Evolutionary conservation across 2,888 invertebrate species (phyloP), one percentile per base, ranked within the genome.

Genomic region (Sinopyrophorus schimmeli): DNA sequence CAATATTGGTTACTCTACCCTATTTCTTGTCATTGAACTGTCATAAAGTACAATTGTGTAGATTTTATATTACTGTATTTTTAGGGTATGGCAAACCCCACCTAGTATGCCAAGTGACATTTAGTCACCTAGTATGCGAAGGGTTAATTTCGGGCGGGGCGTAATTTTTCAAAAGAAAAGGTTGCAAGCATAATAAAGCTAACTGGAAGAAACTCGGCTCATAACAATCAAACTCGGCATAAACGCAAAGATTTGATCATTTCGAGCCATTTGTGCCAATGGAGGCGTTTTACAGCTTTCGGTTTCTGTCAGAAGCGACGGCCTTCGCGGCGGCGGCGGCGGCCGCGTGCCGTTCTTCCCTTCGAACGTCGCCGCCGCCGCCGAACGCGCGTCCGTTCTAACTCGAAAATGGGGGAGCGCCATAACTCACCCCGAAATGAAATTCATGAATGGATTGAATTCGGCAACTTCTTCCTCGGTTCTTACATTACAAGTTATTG

Each of bases 191-290:
- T 48, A 64, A 67, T 64, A 65, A 64, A 62, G 57, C 55, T 55
- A 58, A 60, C 54, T 59, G 58, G 53, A 58, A 60, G 60, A 60
- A 63, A 65, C 59, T 65, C 61, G 41, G 47, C 46, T 53, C 57
- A 66, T 68, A 67, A 67, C 65, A 67, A 69, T 68, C 66, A 65
- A 66, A 64, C 66, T 65, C 60, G 59, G 60, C 63, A 69, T 69
- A 67, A 68, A 68, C 66, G 62, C 63, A 53, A 62, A 65, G 68
- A 70, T 70, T 68, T 63, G 67, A 70, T 69, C 69, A 69, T 69
- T 65, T 66, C 69, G 61, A 57, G 50, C 67, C 67, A 68, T 70
- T 70, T 68, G 66, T 66, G 69, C 67, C 66, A 66, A 66, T 63
- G 65, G 63, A 60, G 59, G 61, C 65, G 64, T 67, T 67, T 65